These are phyloP conservation scores for Hydraecia micacea DNA, from an alignment of 2,888 invertebrate species.

Conservation along the genomic window DNA sequence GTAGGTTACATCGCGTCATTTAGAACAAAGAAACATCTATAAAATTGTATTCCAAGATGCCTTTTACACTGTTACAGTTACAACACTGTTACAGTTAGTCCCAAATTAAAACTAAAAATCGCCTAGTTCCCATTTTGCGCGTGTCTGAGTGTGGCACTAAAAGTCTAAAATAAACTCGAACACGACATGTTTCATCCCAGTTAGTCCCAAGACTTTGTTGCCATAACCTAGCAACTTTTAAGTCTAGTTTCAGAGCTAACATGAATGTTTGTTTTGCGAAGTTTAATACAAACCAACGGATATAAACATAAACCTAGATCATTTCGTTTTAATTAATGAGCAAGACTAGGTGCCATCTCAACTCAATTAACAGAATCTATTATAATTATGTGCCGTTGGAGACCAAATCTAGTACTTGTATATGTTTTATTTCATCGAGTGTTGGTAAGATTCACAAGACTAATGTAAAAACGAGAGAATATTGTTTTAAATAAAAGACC, in stretches of 20 bases:
- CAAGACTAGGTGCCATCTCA: not conserved
- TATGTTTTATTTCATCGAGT: not conserved
- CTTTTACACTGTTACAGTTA: no score
- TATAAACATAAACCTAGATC: conserved; percentile 24
- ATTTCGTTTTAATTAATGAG: conserved; percentile 38
- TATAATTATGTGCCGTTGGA: not conserved
- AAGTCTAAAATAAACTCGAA: conserved; percentile 32
- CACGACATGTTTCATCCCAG: conserved; percentile 37
- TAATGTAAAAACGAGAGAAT: not conserved
- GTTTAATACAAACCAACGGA: conserved; percentile 10
- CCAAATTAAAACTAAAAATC: no score
- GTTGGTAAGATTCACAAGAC: not conserved
- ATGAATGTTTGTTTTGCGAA: conserved; percentile 30
- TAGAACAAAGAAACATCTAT: not conserved
- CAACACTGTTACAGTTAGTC: no score
- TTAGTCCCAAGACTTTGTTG: conserved; percentile 45
- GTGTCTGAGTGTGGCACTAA: not conserved
- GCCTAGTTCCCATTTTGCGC: no score
- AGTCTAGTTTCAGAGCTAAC: conserved; percentile 25
- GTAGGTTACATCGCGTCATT: not conserved
- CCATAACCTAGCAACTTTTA: conserved; percentile 41
- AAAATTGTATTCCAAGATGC: no score
- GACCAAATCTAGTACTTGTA: not conserved
- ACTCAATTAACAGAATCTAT: not conserved
- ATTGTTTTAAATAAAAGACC: not conserved